Evolutionary conservation across 2,113 vertebrate species (phyloP).

Genomic region (Alethe castanea): DNA sequence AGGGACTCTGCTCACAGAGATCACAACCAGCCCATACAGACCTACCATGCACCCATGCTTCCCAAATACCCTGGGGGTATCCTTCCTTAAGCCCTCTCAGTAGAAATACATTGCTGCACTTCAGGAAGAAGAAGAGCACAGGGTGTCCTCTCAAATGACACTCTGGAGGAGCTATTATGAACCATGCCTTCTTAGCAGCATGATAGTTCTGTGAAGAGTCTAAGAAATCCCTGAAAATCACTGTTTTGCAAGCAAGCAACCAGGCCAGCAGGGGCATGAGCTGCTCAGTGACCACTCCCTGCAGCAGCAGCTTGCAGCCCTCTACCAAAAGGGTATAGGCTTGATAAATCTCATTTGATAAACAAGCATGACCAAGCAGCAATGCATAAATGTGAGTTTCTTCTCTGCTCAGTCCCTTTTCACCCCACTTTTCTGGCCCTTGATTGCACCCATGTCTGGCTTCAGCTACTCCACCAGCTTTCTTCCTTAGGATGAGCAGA

Average conservation of each 20-base stretch:
- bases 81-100: neutral
- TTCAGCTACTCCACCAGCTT: neutral
- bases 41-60: fast-evolving
- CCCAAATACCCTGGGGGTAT: neutral
- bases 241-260: neutral
- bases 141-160: neutral
- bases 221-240: neutral
- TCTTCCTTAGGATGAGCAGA: neutral
- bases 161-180: neutral
- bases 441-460: neutral
- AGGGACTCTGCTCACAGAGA: conserved; percentile 12
- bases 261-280: neutral
- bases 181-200: neutral
- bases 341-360: neutral
- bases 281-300: neutral
- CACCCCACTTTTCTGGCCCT: neutral
- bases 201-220: neutral
- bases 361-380: neutral
- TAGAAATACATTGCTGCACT: neutral
- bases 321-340: neutral
- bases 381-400: neutral
- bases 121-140: neutral
- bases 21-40: neutral
- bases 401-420: neutral
- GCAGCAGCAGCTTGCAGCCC: neutral